phyloP scores from a whole-genome alignment of 2,797 vertebrate species.

The Molossus alvarezi region DNA sequence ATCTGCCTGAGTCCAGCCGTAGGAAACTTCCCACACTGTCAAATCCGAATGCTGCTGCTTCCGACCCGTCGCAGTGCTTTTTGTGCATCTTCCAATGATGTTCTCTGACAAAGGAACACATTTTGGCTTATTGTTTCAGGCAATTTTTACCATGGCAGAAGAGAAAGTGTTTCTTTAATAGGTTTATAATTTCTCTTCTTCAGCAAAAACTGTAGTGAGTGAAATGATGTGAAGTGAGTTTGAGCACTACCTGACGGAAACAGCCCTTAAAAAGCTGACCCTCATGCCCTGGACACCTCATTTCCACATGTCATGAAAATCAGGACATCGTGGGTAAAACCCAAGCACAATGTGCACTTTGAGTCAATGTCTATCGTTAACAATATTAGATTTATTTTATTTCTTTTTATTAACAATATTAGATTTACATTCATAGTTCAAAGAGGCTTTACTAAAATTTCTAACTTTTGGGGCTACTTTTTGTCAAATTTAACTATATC shows the following conservation, averaged over 20 bases:
- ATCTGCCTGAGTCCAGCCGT: neutral
- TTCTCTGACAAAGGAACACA: neutral
- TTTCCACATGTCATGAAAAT: slow-evolving; percentile 57
- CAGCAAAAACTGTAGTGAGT: slow-evolving; percentile 11
- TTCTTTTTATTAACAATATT: neutral
- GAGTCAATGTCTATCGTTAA: neutral
- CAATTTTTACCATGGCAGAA: slow-evolving; percentile 21
- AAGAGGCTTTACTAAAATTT: neutral
- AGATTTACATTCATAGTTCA: slow-evolving; percentile 6
- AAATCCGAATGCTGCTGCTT: neutral
- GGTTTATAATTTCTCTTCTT: slow-evolving; percentile 25
- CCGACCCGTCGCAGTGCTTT: neutral
- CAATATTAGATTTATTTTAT: neutral
- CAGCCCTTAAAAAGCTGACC: neutral
- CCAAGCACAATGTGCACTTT: neutral
- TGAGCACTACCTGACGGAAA: slow-evolving; percentile 2
- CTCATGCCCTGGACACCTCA: neutral
- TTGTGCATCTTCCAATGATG: neutral
- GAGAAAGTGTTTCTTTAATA: neutral
- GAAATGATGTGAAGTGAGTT: slow-evolving; percentile 54
- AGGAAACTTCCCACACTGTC: neutral
- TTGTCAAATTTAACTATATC: slow-evolving; percentile 5
- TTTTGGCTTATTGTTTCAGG: slow-evolving; percentile 48
- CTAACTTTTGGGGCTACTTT: neutral
- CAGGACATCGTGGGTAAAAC: neutral